Base-by-base conservation (phyloP, 2,888 invertebrate genomes). In the Caenorhabditis angaria region DNA sequence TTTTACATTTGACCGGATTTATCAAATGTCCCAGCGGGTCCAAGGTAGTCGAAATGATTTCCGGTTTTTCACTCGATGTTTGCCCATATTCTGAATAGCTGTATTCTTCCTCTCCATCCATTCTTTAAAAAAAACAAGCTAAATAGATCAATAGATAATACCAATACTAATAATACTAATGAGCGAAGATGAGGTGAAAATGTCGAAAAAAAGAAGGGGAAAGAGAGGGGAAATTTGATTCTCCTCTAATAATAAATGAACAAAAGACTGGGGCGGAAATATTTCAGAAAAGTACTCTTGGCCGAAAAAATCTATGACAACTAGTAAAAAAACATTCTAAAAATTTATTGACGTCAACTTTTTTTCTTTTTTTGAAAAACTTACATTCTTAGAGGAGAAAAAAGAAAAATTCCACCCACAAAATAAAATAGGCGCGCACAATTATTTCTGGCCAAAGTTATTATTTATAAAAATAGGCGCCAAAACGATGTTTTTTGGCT, bases 1-100 rank as follows among this genome's bases (percentile, higher is more conserved):
- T 70, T 65, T 80, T 78, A 66, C 85, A 85, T 14, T 81, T 60
- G 2, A 61, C 61, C 25, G 83, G 83, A 22, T 83, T 82, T 50
- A 85, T 76, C 28, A 57, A 61, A 1, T 69, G 69, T 0, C 70
- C 80, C 28, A 77, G 63, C 48, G 74, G 76, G 53, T 81, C 79
- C 18, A 25, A 63, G 4, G 68, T 70, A 22, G 67, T 60, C 48
- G 62, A 65, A 12, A 59, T 71, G 50, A 57, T 62, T 35, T 60
- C 70, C 29, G 22, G 53, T 57, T 48, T 22, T 60, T 48, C 25
- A 68, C 18, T 35, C 10, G 61, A 10, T 25, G 29, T 20, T 20
- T n/a, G 10, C 29, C 27, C 54, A 54, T 25, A 6, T 3, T 56
- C 54, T 2, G 3, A 2, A 20, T 22, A 50, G 3, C 27, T 28